Evolutionary conservation across 1,140 invertebrate species (phyloP), one percentile per base, ranked within the genome.

Genomic region (Diuraphis noxia): DNA sequence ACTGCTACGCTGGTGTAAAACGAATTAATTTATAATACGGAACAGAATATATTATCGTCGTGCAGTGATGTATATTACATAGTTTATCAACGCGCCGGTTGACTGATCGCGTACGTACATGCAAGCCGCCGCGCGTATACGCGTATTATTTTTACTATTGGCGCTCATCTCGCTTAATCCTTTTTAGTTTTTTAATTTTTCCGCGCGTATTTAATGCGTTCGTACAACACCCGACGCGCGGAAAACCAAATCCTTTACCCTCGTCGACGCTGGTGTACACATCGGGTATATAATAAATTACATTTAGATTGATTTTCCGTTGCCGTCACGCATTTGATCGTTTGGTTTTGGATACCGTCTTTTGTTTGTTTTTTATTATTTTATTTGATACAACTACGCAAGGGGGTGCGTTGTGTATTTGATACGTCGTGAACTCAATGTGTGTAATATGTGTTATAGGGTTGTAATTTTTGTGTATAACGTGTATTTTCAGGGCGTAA

Each of bases 401-500:
- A n/a, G 25, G 10, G 25, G 4, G 25, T 17, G 79, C 43, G 38
- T 56, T 25, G 30, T 19, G 34, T 21, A 34, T 77, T 34, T 77
- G n/a, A 34, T 36, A 36, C 34, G 5, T 77, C n/a, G 19, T 5
- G 6, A 17, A 19, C 34, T 30, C n/a, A 6, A 72, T 63, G 30
- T 30, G 30, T 77, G 19, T 77, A 19, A 36, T 63, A 36, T 34
- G 36, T 72, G 9, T 36, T 25, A 25, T 81, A 40, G 10, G 38
- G 21, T 38, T 23, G 38, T 82, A 41, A 72, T 72, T 17, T 72
- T 17, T 72, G 30, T 63, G 13, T 72, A 72, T 13, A 34, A n/a
- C 17, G 13, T 43, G n/a, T 85, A 41, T 92, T n/a, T 91, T 9
- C 92, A 93, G 93, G 93, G 92, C n/a, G 77, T 93, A n/a, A 92